Percentiles rank a stretch among this genome's conserved stretches.
These are phyloP conservation scores for Adrianichthys oophorus DNA, from an alignment of 2,797 vertebrate genomes.

Conservation along the genomic window DNA sequence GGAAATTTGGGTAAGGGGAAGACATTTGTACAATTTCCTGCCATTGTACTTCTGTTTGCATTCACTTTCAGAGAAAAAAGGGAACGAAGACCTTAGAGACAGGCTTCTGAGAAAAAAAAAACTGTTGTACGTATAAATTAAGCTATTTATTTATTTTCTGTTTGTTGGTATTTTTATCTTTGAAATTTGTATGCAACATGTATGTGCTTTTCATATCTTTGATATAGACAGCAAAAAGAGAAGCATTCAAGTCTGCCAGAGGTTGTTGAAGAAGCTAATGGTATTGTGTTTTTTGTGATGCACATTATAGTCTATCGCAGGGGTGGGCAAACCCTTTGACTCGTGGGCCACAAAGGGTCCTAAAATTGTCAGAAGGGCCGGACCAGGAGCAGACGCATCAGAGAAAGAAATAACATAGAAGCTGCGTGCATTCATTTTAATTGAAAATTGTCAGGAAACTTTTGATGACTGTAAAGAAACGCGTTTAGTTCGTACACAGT, in stretches of 20 bases:
- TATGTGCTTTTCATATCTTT: slow-evolving; percentile 6
- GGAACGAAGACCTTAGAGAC: slow-evolving; percentile 72
- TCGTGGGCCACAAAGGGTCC: no score
- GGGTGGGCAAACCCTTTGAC: no score
- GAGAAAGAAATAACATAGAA: no score
- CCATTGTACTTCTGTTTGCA: neutral
- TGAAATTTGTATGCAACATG: no score
- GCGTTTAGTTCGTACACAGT: no score
- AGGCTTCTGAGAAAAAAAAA: slow-evolving; percentile 67
- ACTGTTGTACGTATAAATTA: slow-evolving; percentile 69
- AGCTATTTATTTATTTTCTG: neutral
- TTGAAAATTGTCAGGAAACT: no score
- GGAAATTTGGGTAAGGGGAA: slow-evolving; percentile 73
- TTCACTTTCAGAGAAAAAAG: slow-evolving; percentile 56
- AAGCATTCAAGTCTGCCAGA: slow-evolving; percentile 44
- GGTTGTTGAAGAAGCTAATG: slow-evolving; percentile 56
- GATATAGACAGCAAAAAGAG: slow-evolving; percentile 44
- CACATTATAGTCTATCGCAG: neutral
- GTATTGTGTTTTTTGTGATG: slow-evolving; percentile 12
- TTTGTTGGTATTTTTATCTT: no score
- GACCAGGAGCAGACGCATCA: no score
- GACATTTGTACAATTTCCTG: neutral
- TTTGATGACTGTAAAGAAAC: no score
- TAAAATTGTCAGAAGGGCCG: no score
- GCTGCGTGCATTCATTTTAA: no score